Conservation (phyloP, 2,797 vertebrate species). For the Psittacula echo region DNA sequence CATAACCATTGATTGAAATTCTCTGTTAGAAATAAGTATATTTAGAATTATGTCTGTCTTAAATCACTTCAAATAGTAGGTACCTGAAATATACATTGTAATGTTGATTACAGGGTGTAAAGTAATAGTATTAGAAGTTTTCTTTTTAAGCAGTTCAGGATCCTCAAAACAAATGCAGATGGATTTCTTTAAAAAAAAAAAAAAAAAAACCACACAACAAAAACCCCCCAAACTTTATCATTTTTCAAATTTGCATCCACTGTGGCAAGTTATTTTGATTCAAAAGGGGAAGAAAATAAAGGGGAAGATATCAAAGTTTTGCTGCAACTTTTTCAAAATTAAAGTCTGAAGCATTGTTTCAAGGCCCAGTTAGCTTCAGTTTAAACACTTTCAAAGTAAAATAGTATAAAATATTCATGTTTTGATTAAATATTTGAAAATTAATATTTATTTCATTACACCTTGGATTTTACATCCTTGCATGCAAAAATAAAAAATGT, state of each 20-base stretch:
- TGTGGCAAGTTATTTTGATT: neutral
- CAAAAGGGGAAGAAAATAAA: neutral
- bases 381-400: neutral
- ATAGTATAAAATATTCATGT: neutral
- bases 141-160: neutral
- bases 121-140: accelerated
- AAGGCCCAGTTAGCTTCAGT: neutral
- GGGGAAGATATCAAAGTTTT: neutral
- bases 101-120: neutral
- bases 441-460: neutral
- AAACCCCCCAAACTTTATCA: no score
- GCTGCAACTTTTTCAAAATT: neutral
- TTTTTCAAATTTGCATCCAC: neutral
- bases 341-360: neutral
- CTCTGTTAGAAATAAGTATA: neutral
- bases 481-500: neutral
- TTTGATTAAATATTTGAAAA: neutral
- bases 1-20: neutral
- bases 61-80: neutral
- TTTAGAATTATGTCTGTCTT: neutral
- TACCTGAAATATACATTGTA: neutral
- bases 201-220: no score
- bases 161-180: neutral
- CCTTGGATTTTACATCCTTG: neutral
- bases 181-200: neutral